Conservation (phyloP, 2,888 invertebrate species). For the Linyphia triangularis region DNA sequence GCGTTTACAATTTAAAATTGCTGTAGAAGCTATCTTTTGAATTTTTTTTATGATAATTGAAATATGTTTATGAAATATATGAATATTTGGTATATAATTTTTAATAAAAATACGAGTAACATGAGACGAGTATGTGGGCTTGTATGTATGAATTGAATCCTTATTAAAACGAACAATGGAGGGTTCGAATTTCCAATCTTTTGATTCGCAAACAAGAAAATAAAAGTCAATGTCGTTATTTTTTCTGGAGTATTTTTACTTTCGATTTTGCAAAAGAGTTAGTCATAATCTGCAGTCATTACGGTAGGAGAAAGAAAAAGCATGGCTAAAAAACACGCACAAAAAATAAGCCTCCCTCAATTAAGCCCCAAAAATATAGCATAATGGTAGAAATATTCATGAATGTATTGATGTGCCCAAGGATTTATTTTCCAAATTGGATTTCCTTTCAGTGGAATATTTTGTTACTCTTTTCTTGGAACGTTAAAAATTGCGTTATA, state of each 20-base stretch:
- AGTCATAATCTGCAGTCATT: slow-evolving; percentile 48
- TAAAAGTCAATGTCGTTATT: slow-evolving; percentile 34
- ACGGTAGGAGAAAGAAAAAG: slow-evolving; percentile 12
- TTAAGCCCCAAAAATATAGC: slow-evolving; percentile 32
- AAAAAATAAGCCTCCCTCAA: slow-evolving; percentile 51
- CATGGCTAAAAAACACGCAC: not conserved
- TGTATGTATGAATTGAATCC: too few relatives aligned
- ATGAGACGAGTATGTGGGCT: too few relatives aligned
- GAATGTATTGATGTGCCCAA: slow-evolving; percentile 52
- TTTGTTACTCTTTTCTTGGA: not conserved
- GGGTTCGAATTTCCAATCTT: not conserved
- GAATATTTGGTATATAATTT: too few relatives aligned
- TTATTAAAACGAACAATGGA: not conserved
- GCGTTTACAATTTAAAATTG: too few relatives aligned
- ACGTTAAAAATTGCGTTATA: not conserved
- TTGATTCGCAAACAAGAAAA: slow-evolving; percentile 33
- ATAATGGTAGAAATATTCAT: slow-evolving; percentile 61
- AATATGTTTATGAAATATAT: too few relatives aligned
- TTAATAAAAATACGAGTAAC: too few relatives aligned
- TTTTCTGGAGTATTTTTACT: not conserved
- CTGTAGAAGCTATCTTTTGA: too few relatives aligned
- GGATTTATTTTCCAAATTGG: slow-evolving; percentile 12
- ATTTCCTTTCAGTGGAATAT: slow-evolving; percentile 7
- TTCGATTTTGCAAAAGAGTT: slow-evolving; percentile 4
- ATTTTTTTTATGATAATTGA: too few relatives aligned